phyloP scores from a whole-genome alignment of 2,113 vertebrate genomes.

The Sorex araneus region DNA sequence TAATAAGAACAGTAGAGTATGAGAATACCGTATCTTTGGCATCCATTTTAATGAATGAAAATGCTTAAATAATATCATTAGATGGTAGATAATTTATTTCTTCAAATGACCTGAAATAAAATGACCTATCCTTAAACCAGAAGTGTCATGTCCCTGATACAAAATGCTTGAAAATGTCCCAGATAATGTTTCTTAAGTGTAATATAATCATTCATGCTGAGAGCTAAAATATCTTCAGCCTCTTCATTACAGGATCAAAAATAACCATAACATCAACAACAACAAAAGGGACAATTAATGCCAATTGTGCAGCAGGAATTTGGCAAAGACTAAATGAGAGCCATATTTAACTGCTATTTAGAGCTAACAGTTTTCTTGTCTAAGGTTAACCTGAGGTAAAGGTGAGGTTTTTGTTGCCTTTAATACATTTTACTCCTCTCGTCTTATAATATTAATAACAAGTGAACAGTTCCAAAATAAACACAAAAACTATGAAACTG shows the following conservation, averaged over 20 bases:
- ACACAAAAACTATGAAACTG: too few relatives aligned
- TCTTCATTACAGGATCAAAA: background rate
- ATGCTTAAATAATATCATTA: background rate
- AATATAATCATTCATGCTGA: background rate
- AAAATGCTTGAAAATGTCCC: background rate
- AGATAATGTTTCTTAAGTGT: background rate
- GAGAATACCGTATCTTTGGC: background rate
- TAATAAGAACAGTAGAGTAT: background rate
- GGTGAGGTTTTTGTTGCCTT: background rate
- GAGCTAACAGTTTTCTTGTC: background rate
- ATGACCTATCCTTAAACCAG: background rate
- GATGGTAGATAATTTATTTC: background rate
- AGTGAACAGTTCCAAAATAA: background rate
- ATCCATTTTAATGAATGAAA: conserved; percentile 8
- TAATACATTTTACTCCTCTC: background rate
- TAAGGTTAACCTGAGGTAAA: background rate
- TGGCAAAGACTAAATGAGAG: conserved; percentile 33
- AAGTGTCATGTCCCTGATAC: conserved; percentile 2
- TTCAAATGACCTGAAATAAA: conserved; percentile 1
- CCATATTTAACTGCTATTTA: background rate
- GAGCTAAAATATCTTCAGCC: background rate
- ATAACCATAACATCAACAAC: background rate
- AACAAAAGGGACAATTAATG: background rate
- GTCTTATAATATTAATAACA: conserved; percentile 27
- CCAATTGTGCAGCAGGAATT: background rate